Percentiles rank a stretch among this genome's conserved stretches.
Evolutionary conservation across 2,888 invertebrate genomes (phyloP).

Genomic region (Ephialtes manifestator): DNA sequence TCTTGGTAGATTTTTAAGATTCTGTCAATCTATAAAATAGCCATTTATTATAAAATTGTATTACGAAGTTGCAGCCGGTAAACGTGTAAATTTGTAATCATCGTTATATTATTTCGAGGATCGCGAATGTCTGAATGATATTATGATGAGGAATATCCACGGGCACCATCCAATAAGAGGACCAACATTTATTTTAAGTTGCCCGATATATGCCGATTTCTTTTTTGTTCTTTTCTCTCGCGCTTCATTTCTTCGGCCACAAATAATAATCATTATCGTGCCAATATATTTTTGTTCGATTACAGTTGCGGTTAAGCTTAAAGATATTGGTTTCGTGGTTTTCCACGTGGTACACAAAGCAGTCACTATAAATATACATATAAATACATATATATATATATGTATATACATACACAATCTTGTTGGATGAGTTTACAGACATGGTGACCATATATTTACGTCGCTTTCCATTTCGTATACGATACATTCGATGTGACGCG

Average conservation of each 20-base stretch:
- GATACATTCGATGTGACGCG: constrained; percentile 23
- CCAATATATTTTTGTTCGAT: constrained; percentile 47
- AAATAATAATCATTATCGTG: constrained; percentile 17
- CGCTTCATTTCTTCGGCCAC: constrained; percentile 24
- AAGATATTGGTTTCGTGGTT: constrained; percentile 58
- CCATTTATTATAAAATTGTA: no score
- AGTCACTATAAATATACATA: not conserved
- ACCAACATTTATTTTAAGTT: not conserved
- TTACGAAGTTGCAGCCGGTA: no score
- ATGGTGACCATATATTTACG: constrained; percentile 19
- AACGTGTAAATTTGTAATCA: not conserved
- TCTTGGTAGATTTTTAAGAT: no score
- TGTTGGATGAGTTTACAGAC: not conserved
- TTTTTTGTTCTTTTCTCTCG: constrained; percentile 3
- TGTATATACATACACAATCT: not conserved
- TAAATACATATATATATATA: constrained; percentile 13
- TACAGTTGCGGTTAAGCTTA: constrained; percentile 32
- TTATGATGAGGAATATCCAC: not conserved
- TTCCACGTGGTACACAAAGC: not conserved
- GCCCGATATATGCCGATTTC: not conserved
- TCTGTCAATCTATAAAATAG: no score
- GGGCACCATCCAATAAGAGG: not conserved
- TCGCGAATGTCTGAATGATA: not conserved
- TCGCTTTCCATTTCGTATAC: constrained; percentile 12
- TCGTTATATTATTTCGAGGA: not conserved